Percentiles rank a stretch among this genome's conserved stretches.
These are phyloP conservation scores for Lordiphosa collinella DNA, from an alignment of 1,140 invertebrate genomes.

Conservation along the genomic window DNA sequence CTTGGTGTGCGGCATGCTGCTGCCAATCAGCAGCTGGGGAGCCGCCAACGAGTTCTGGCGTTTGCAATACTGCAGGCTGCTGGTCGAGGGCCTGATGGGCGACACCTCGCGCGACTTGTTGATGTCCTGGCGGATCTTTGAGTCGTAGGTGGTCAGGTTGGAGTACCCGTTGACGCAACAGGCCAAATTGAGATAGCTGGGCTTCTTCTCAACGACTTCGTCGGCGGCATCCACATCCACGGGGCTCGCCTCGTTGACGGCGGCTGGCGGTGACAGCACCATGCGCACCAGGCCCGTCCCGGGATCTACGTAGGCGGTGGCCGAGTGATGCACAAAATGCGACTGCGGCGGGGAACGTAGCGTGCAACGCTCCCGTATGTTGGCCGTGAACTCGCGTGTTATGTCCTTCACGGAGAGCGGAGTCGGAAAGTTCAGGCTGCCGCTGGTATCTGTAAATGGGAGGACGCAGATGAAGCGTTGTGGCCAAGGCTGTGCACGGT, in stretches of 20 bases:
- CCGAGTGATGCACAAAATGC: slow-evolving; percentile 6
- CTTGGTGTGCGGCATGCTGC: slow-evolving; percentile 72
- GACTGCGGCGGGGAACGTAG: slow-evolving; percentile 42
- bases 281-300: slow-evolving; percentile 47
- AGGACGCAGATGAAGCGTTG: background rate
- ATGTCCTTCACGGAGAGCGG: slow-evolving; percentile 82
- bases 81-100: slow-evolving; percentile 82
- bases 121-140: slow-evolving; percentile 86
- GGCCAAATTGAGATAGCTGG: slow-evolving; percentile 92
- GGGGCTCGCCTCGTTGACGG: slow-evolving; percentile 2
- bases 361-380: slow-evolving; percentile 80
- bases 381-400: slow-evolving; percentile 82
- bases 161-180: slow-evolving; percentile 95
- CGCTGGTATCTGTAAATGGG: slow-evolving; percentile 67
- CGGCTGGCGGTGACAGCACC: slow-evolving; percentile 52
- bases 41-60: slow-evolving; percentile 81
- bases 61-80: slow-evolving; percentile 82
- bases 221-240: background rate
- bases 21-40: slow-evolving; percentile 65
- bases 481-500: too few species aligned
- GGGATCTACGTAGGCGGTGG: slow-evolving; percentile 35
- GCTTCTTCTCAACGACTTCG: slow-evolving; percentile 79
- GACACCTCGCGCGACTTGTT: slow-evolving; percentile 85
- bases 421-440: slow-evolving; percentile 81
- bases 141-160: slow-evolving; percentile 90